These are phyloP conservation scores for Albula glossodonta DNA, from an alignment of 2,113 vertebrate species.

Conservation along the genomic window DNA sequence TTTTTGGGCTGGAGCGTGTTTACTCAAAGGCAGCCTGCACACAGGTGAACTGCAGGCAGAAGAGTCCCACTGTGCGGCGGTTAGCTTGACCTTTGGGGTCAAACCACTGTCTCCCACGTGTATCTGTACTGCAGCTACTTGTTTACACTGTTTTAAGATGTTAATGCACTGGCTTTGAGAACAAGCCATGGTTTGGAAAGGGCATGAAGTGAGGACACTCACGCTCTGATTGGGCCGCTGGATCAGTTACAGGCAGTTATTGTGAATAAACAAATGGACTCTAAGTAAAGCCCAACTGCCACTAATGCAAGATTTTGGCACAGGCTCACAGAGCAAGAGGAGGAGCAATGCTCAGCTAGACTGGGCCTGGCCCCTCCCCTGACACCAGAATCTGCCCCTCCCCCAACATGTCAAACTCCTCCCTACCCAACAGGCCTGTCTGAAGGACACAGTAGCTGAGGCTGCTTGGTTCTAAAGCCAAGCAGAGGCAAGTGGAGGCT, in stretches of 20 bases:
- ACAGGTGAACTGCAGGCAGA: background rate
- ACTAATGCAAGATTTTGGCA: slow-evolving; percentile 15
- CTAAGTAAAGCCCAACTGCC: slow-evolving; percentile 5
- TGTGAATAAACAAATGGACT: slow-evolving; percentile 11
- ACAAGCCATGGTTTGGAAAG: background rate
- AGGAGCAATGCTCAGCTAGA: background rate
- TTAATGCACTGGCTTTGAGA: slow-evolving; percentile 39
- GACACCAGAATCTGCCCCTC: background rate
- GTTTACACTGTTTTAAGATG: background rate
- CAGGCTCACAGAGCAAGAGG: background rate
- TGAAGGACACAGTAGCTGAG: background rate
- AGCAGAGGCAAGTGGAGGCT: background rate
- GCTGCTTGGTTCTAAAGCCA: too few species aligned
- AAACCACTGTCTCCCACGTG: background rate
- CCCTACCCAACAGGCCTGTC: too few species aligned
- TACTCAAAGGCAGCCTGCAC: background rate
- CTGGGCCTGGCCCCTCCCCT: background rate
- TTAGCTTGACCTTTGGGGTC: background rate
- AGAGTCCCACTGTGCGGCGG: background rate
- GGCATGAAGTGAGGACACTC: background rate
- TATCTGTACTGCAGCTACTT: background rate
- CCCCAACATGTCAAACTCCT: too few species aligned
- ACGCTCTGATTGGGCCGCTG: background rate
- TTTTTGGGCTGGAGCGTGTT: background rate
- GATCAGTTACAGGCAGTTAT: slow-evolving; percentile 1